These are phyloP conservation scores for Crocallis elinguaria DNA, from an alignment of 2,888 invertebrate genomes.

Conservation along the genomic window DNA sequence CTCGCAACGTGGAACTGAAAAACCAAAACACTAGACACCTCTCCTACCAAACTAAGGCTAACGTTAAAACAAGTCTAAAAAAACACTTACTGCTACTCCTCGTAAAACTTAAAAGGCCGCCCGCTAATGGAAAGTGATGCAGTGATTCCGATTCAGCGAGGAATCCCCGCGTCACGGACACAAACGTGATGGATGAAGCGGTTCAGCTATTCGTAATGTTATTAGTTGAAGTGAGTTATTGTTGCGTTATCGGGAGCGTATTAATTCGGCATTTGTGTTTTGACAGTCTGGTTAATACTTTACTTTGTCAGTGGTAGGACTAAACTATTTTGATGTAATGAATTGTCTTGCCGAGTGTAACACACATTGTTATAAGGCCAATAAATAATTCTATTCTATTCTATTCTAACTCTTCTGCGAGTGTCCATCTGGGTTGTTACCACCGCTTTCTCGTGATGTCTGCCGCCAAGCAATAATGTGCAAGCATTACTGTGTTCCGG, in stretches of 20 bases:
- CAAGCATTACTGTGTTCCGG: no score
- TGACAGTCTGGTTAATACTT: not conserved
- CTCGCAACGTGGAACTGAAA: no score
- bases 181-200: conserved; percentile 12
- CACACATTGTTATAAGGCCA: no score
- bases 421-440: no score
- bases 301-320: no score
- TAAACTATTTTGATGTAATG: no score
- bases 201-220: conserved; percentile 34
- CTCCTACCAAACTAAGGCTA: not conserved
- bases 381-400: no score
- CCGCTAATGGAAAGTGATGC: conserved; percentile 39
- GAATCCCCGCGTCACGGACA: conserved; percentile 17
- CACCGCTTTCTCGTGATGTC: no score
- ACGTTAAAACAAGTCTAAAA: not conserved
- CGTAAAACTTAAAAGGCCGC: conserved; percentile 21
- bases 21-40: not conserved
- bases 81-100: not conserved
- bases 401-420: no score
- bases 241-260: conserved; percentile 23
- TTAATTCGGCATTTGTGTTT: conserved; percentile 11
- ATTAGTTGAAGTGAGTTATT: conserved; percentile 38
- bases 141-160: conserved; percentile 32
- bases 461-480: no score
- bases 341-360: no score